phyloP scores from a whole-genome alignment of 2,113 vertebrate genomes.

The Baryphthengus martii region DNA sequence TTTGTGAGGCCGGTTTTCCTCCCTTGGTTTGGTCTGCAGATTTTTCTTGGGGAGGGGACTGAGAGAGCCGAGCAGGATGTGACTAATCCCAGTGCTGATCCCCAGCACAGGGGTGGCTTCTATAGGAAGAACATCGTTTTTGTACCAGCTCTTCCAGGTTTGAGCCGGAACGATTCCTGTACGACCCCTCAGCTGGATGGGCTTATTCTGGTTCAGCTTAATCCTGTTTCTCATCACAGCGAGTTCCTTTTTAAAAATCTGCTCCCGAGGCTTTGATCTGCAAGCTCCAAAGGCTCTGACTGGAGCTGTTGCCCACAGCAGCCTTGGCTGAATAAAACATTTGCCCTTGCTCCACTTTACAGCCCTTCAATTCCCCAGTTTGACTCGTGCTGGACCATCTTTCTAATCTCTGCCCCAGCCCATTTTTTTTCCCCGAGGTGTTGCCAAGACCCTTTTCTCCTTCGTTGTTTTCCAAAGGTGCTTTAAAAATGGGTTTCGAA shows the following conservation, averaged over 20 bases:
- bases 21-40: rapidly evolving
- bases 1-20: not conserved
- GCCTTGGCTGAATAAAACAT: not conserved
- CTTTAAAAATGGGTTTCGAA: not conserved
- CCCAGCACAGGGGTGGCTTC: not conserved
- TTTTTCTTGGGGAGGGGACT: not conserved
- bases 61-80: not conserved
- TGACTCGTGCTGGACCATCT: not conserved
- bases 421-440: not conserved
- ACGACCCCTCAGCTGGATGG: not conserved
- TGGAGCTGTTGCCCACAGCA: not conserved
- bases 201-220: not conserved
- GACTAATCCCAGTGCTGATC: not conserved
- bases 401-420: not conserved
- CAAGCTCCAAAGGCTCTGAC: not conserved
- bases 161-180: not conserved
- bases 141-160: not conserved
- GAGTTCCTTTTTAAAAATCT: not conserved
- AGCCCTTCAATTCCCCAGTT: not conserved
- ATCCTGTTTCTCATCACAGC: not conserved
- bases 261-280: not conserved
- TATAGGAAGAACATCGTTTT: not conserved
- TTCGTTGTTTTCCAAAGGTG: not conserved
- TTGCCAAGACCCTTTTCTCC: not conserved
- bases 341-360: not conserved